These are phyloP conservation scores for Laspeyria flexula DNA, from an alignment of 2,888 invertebrate species.

Conservation along the genomic window DNA sequence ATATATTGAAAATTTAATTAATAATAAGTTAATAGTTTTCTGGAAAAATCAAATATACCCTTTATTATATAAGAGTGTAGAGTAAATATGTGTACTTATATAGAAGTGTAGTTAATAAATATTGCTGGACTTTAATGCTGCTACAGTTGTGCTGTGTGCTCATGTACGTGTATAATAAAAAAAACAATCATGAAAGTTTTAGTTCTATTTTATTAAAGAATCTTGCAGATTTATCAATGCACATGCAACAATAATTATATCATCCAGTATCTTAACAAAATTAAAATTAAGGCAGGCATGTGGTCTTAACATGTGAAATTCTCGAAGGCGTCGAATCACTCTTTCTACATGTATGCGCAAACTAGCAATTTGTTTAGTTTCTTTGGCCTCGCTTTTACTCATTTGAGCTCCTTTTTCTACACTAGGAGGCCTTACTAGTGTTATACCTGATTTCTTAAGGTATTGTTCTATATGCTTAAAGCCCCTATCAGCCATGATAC, in stretches of 20 bases:
- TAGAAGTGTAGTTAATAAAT: too few species aligned
- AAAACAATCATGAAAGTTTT: too few species aligned
- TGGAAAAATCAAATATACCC: too few species aligned
- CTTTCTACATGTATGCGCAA: conserved; percentile 15
- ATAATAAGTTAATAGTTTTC: too few species aligned
- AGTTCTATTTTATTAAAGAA: background rate
- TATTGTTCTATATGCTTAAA: too few species aligned
- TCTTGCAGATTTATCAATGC: conserved; percentile 27
- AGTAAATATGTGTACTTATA: too few species aligned
- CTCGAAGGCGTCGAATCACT: conserved; percentile 7
- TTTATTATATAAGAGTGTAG: too few species aligned
- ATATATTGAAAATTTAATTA: too few species aligned
- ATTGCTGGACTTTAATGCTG: too few species aligned
- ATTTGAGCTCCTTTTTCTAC: conserved; percentile 3
- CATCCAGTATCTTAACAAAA: conserved; percentile 28
- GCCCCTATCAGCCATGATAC: too few species aligned
- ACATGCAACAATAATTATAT: conserved; percentile 34
- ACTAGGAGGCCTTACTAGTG: conserved; percentile 13
- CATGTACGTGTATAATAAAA: too few species aligned
- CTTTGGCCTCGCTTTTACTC: background rate
- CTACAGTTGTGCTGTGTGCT: too few species aligned
- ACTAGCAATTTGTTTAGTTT: conserved; percentile 13
- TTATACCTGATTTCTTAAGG: background rate
- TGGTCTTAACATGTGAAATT: conserved; percentile 12
- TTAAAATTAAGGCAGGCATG: conserved; percentile 5